phyloP scores from a whole-genome alignment of 2,113 vertebrate genomes.

The Daphoenositta chrysoptera region DNA sequence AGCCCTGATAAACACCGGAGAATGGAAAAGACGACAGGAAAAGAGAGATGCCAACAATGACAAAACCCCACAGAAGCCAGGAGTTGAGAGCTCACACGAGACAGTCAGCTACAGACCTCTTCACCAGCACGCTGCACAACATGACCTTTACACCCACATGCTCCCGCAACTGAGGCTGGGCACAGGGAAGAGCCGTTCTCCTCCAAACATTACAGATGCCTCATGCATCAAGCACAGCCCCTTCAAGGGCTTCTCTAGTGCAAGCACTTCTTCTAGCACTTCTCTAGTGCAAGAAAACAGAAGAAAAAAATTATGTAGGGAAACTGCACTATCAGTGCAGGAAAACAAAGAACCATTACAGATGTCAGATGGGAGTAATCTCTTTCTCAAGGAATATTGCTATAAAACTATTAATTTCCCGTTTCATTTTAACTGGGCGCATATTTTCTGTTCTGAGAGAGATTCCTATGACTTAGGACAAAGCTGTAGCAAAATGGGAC shows the following conservation, averaged over 20 bases:
- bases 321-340: not conserved
- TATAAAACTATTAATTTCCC: not conserved
- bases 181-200: not conserved
- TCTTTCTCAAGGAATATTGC: not conserved
- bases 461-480: not conserved
- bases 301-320: not conserved
- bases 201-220: not conserved
- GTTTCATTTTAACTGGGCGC: not conserved
- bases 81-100: not conserved
- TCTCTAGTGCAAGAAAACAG: not conserved
- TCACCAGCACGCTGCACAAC: not conserved
- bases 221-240: not conserved
- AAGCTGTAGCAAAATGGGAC: not conserved
- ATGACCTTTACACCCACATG: not conserved
- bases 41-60: not conserved
- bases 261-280: not conserved
- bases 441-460: not conserved
- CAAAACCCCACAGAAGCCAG: not conserved
- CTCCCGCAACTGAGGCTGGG: not conserved
- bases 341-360: not conserved
- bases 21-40: not conserved
- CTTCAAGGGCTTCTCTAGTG: not conserved
- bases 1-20: not conserved
- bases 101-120: not conserved
- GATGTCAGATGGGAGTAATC: not conserved